These are phyloP conservation scores for Noctua fimbriata DNA, from an alignment of 2,888 invertebrate genomes.

Conservation along the genomic window DNA sequence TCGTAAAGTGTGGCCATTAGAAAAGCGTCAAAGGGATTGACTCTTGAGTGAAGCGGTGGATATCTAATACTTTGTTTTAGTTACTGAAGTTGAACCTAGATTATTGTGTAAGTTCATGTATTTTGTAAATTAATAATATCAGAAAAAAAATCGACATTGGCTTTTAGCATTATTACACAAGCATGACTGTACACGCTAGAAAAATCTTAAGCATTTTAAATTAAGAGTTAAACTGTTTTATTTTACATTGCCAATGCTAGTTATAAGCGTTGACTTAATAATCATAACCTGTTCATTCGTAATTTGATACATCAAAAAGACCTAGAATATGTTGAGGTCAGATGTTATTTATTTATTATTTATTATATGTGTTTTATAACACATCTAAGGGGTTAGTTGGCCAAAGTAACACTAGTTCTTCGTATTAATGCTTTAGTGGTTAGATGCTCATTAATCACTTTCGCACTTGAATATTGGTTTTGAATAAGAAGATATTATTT, in stretches of 20 bases:
- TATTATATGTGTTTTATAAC: slow-evolving; percentile 6
- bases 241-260: neutral
- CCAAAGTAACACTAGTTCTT: slow-evolving; percentile 18
- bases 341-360: neutral
- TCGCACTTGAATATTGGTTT: neutral
- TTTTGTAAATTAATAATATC: neutral
- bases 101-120: neutral
- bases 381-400: slow-evolving; percentile 3
- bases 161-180: neutral
- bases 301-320: neutral
- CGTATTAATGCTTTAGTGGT: neutral
- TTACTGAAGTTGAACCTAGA: neutral
- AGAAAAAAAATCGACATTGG: neutral
- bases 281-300: slow-evolving; percentile 4
- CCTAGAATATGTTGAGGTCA: slow-evolving; percentile 8
- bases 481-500: neutral
- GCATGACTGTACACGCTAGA: too few relatives aligned
- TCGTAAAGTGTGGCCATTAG: slow-evolving; percentile 45
- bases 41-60: neutral
- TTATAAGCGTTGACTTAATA: neutral
- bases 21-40: neutral
- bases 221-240: neutral
- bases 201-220: neutral
- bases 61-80: neutral
- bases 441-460: slow-evolving; percentile 4